Evolutionary conservation across 2,113 vertebrate genomes (phyloP).

Genomic region (Naja naja): DNA sequence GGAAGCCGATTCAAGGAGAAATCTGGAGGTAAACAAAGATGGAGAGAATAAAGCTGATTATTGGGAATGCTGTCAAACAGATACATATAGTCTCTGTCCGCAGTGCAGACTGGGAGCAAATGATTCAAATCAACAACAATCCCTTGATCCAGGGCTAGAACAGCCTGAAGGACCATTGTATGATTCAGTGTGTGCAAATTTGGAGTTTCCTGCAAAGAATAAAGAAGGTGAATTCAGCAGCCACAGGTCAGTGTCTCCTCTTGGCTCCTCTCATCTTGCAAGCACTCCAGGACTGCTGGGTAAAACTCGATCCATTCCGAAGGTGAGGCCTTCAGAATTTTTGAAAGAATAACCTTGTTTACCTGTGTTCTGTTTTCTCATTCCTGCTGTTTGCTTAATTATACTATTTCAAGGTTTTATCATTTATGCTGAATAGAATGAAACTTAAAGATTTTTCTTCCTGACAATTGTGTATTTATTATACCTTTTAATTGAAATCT

Average conservation of each 20-base stretch:
- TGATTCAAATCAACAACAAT: not conserved
- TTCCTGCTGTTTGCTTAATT: not conserved
- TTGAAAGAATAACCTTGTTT: not conserved
- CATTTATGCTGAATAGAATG: not conserved
- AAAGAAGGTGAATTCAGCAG: slow-evolving; percentile 59
- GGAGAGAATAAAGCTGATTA: slow-evolving; percentile 45
- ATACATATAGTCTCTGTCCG: slow-evolving; percentile 80
- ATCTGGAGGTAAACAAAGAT: slow-evolving; percentile 51
- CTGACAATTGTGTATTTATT: not conserved
- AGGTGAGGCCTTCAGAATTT: slow-evolving; percentile 70
- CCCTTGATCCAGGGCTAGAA: slow-evolving; percentile 34
- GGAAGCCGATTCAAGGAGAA: slow-evolving; percentile 78
- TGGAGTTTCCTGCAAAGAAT: slow-evolving; percentile 47
- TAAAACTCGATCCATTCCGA: slow-evolving; percentile 81
- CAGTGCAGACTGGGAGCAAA: slow-evolving; percentile 70
- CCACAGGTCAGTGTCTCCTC: slow-evolving; percentile 49
- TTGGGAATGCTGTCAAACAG: slow-evolving; percentile 81
- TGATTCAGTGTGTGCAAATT: slow-evolving; percentile 61
- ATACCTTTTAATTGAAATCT: not conserved
- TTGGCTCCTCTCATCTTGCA: slow-evolving; percentile 65
- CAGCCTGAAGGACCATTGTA: slow-evolving; percentile 69
- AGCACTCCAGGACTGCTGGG: slow-evolving; percentile 78
- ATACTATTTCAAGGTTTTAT: not conserved
- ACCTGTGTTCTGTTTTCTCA: not conserved
- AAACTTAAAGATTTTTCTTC: not conserved